A percentile compares a stretch with the other conserved stretches of the same genome.
Conservation (phyloP, 2,888 invertebrate genomes). For the Agelastica alni region DNA sequence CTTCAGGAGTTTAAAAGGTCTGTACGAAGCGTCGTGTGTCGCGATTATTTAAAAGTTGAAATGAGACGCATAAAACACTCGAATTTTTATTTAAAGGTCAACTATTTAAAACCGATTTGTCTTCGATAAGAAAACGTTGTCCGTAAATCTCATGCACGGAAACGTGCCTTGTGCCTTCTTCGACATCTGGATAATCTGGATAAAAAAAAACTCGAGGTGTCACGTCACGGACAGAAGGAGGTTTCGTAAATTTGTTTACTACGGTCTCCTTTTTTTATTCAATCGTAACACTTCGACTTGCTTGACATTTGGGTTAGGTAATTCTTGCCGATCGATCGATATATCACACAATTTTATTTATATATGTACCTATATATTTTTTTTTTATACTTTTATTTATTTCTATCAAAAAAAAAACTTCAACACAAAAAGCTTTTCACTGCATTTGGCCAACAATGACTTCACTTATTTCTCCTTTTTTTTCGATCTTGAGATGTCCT, state of each 20-base stretch:
- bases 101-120: neutral
- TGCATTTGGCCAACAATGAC: too few species aligned
- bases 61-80: neutral
- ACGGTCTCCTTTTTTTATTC: neutral
- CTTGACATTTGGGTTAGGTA: constrained; percentile 4
- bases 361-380: neutral
- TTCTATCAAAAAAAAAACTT: neutral
- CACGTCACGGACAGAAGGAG: constrained; percentile 11
- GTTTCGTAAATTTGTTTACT: constrained; percentile 15
- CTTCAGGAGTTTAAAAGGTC: too few species aligned
- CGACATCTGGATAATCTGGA: neutral
- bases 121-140: neutral
- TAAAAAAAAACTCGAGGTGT: constrained; percentile 6
- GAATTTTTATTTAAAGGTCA: neutral
- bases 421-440: neutral
- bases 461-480: too few species aligned
- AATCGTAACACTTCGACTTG: neutral
- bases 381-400: neutral
- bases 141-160: neutral
- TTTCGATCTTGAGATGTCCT: too few species aligned
- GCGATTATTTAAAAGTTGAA: neutral
- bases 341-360: neutral
- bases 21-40: neutral
- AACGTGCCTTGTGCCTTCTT: constrained; percentile 14
- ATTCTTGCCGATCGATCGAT: neutral